These are phyloP conservation scores for Syndactyla subalaris DNA, from an alignment of 2,797 vertebrate genomes.

Conservation along the genomic window DNA sequence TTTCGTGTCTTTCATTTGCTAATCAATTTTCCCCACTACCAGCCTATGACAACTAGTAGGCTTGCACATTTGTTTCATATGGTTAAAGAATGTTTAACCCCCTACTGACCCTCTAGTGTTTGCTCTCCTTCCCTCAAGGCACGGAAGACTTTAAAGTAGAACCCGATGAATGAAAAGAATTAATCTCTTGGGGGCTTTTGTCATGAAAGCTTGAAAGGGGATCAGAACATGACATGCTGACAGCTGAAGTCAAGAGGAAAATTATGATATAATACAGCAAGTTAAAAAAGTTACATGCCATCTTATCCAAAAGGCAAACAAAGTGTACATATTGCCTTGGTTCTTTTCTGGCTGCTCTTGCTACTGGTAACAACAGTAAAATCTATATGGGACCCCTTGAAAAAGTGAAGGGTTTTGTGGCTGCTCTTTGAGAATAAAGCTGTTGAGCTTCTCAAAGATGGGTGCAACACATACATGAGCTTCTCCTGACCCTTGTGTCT, in stretches of 20 bases:
- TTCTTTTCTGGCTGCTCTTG: conserved; percentile 13
- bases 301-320: neutral
- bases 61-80: conserved; percentile 53
- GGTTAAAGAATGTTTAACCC: conserved; percentile 65
- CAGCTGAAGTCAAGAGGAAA: conserved; percentile 65
- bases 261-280: conserved; percentile 62
- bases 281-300: conserved; percentile 43
- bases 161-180: conserved; percentile 62
- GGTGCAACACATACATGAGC: neutral
- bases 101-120: conserved; percentile 51
- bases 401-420: neutral
- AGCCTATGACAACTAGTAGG: conserved; percentile 53
- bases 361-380: conserved; percentile 1
- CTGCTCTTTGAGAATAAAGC: neutral
- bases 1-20: conserved; percentile 59
- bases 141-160: conserved; percentile 61
- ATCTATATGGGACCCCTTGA: neutral
- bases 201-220: conserved; percentile 54
- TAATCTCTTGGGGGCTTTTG: conserved; percentile 59
- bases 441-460: neutral
- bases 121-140: conserved; percentile 51
- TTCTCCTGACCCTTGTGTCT: neutral
- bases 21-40: conserved; percentile 60
- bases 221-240: conserved; percentile 52
- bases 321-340: neutral